Evolutionary conservation across 2,113 vertebrate species (phyloP), one percentile per base, ranked within the genome.

Genomic region (Nettapus auritus): DNA sequence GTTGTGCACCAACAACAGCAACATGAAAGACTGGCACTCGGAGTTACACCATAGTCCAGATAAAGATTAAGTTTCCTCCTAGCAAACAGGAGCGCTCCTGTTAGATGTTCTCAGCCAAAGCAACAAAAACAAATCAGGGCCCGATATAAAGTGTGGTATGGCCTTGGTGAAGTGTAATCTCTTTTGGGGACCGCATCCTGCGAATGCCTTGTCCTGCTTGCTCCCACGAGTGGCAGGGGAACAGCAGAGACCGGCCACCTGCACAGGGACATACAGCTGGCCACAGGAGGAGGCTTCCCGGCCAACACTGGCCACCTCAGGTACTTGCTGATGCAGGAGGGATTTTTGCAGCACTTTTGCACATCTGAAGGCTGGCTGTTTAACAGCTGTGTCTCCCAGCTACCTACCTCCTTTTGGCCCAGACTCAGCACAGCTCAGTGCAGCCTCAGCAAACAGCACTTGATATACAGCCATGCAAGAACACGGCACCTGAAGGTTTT

Each of bases 221-320:
- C 55, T 88, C n/a, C 82, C 15, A 3, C 29, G 9, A 25, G 26
- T 31, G 18, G 5, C 1, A 3, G 22, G 33, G 59, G 31, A 66
- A 33, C 0, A 1, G 68, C 38, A 55, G 73, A 46, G 3, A 3
- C 26, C 13, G 14, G 16, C 11, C 29, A 20, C 29, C 57, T 21
- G 12, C 0, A 0, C 36, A 55, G 36, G 15, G 9, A 7, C 0
- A 1, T 12, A 33, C 73, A 36, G 34, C 38, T 62, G 20, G 36
- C 21, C 26, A 42, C 0, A 0, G 34, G 20, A 73, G 1, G 1
- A 42, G 53, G 18, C 67, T 78, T 64, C 38, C 46, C 46, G 0
- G 0, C 14, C 13, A 34, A 17, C 12, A 14, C 36, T 69, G 74
- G 36, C 28, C 46, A 21, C 40, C 26, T 80, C 50, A 42, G 46